These are phyloP conservation scores for Phrixothrix hirtus DNA, from an alignment of 2,888 invertebrate genomes.

Conservation along the genomic window DNA sequence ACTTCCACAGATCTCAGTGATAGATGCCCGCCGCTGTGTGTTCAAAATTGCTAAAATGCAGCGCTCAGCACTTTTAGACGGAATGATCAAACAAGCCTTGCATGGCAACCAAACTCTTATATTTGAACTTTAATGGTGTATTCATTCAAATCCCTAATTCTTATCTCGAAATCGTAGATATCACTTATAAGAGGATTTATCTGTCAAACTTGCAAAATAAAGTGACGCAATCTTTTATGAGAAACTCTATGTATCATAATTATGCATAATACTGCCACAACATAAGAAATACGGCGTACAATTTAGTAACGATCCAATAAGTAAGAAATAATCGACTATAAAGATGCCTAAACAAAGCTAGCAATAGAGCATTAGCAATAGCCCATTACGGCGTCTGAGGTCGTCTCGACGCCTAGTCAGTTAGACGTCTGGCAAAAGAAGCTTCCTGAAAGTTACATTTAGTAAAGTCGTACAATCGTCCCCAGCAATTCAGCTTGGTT, in stretches of 20 bases:
- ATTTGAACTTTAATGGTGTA: constrained; percentile 40
- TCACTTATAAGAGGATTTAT: no score
- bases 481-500: constrained; percentile 33
- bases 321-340: constrained; percentile 17
- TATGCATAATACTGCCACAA: no score
- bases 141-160: no score
- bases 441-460: constrained; percentile 36
- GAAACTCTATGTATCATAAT: no score
- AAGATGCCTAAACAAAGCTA: constrained; percentile 24
- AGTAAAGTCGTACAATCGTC: constrained; percentile 35
- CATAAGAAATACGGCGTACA: no score
- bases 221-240: no score
- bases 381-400: constrained; percentile 35
- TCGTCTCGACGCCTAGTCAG: constrained; percentile 37
- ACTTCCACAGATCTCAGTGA: constrained; percentile 48
- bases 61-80: constrained; percentile 44
- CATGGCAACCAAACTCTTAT: constrained; percentile 30
- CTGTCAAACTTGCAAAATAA: not conserved
- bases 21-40: constrained; percentile 47
- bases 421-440: constrained; percentile 36
- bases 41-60: constrained; percentile 51
- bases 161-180: no score
- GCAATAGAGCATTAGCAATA: constrained; percentile 29
- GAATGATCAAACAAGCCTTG: constrained; percentile 31
- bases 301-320: no score